A percentile compares a stretch with the other conserved stretches of the same genome.
phyloP scores from a whole-genome alignment of 2,113 vertebrate genomes.

The Paraplagusia blochii region DNA sequence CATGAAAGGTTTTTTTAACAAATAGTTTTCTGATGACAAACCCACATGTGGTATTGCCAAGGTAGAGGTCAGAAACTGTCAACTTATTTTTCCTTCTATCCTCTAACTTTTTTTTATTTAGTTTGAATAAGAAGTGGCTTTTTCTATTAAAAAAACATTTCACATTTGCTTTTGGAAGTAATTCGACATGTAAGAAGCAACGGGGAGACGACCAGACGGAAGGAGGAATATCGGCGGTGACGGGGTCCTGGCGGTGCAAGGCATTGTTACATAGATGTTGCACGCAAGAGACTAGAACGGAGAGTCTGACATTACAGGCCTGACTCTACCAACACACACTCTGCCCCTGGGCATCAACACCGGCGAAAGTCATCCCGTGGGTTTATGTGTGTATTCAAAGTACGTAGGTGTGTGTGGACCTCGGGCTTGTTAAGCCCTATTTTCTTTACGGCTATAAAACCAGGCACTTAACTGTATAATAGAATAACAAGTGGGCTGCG shows the following conservation, averaged over 20 bases:
- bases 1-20: no score
- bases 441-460: conserved; percentile 17
- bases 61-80: no score
- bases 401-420: neutral
- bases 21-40: no score
- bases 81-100: no score
- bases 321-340: conserved; percentile 45
- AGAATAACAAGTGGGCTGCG: conserved; percentile 37
- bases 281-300: conserved; percentile 30
- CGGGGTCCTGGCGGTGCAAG: conserved; percentile 31
- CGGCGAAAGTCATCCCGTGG: neutral
- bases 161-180: no score
- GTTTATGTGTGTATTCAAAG: neutral
- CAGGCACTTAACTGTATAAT: conserved; percentile 20
- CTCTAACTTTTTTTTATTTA: no score
- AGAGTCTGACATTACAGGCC: conserved; percentile 45
- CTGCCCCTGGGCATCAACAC: conserved; percentile 37
- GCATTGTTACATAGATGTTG: conserved; percentile 28
- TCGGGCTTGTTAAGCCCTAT: neutral
- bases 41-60: no score
- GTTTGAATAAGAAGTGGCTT: no score
- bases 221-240: conserved; percentile 28
- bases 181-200: no score
- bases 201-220: neutral
- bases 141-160: no score